Conservation (phyloP, 2,888 invertebrate species). For the Tenthredo mesomela region DNA sequence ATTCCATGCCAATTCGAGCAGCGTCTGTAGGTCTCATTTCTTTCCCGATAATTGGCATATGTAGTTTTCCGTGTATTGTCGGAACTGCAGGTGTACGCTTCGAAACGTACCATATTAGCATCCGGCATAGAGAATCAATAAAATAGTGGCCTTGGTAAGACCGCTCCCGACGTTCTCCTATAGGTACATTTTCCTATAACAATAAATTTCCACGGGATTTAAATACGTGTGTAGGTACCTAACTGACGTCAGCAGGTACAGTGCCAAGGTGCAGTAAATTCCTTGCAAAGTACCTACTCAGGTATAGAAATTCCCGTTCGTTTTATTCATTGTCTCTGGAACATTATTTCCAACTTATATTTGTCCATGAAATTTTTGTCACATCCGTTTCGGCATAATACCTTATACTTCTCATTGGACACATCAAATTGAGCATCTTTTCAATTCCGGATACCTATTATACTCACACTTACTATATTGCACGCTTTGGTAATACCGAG, state of each 20-base stretch:
- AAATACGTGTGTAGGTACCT: conserved; percentile 8
- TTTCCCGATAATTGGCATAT: background rate
- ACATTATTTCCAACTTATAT: conserved; percentile 3
- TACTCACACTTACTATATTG: background rate
- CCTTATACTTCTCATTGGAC: background rate
- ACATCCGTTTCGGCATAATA: conserved; percentile 16
- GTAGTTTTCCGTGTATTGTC: background rate
- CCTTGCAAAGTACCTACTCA: background rate
- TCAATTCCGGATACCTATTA: background rate
- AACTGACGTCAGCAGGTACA: conserved; percentile 34
- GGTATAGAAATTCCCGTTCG: background rate
- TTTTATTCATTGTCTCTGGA: background rate
- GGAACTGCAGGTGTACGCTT: background rate
- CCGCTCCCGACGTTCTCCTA: conserved; percentile 18
- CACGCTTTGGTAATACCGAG: background rate
- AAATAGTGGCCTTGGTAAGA: conserved; percentile 23
- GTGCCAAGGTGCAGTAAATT: conserved; percentile 13
- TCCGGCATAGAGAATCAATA: conserved; percentile 22
- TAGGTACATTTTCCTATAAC: conserved; percentile 29
- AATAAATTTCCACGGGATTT: conserved; percentile 31
- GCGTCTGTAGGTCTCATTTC: background rate
- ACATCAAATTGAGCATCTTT: background rate
- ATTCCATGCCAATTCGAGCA: background rate
- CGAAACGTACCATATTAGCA: conserved; percentile 19
- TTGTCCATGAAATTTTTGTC: background rate